Conservation (phyloP, 2,888 invertebrate species). For the Sinopyrophorus schimmeli region DNA sequence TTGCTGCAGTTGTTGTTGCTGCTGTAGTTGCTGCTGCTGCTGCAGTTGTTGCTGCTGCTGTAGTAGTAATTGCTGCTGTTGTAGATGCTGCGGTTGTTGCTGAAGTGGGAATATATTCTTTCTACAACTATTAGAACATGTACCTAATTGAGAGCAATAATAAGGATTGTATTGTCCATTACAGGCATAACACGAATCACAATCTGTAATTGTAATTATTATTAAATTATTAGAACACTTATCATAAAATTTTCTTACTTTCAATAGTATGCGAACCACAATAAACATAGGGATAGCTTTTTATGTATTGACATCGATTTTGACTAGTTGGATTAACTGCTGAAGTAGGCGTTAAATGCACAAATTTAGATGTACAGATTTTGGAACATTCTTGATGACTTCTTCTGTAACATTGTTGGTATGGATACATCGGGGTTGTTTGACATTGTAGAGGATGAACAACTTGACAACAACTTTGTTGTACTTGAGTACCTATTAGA, state of each 20-base stretch:
- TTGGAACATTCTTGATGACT: constrained; percentile 27
- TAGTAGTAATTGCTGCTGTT: neutral
- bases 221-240: neutral
- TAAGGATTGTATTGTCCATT: constrained; percentile 25
- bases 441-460: constrained; percentile 28
- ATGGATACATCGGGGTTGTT: constrained; percentile 9
- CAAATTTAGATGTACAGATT: constrained; percentile 25
- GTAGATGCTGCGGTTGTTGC: neutral
- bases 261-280: constrained; percentile 23
- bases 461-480: constrained; percentile 29
- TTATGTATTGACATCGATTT: constrained; percentile 24
- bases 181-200: constrained; percentile 30
- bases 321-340: too few relatives aligned
- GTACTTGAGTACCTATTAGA: too few relatives aligned
- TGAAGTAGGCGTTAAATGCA: constrained; percentile 16
- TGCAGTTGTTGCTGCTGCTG: too few relatives aligned
- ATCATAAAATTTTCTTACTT: constrained; percentile 23
- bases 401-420: constrained; percentile 20
- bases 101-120: constrained; percentile 6
- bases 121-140: constrained; percentile 8
- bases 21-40: too few relatives aligned
- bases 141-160: neutral
- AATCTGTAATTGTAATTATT: constrained; percentile 20
- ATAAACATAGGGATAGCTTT: constrained; percentile 25
- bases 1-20: too few relatives aligned